Evolutionary conservation across 2,888 invertebrate species (phyloP).

Genomic region (Helicoverpa assulta): DNA sequence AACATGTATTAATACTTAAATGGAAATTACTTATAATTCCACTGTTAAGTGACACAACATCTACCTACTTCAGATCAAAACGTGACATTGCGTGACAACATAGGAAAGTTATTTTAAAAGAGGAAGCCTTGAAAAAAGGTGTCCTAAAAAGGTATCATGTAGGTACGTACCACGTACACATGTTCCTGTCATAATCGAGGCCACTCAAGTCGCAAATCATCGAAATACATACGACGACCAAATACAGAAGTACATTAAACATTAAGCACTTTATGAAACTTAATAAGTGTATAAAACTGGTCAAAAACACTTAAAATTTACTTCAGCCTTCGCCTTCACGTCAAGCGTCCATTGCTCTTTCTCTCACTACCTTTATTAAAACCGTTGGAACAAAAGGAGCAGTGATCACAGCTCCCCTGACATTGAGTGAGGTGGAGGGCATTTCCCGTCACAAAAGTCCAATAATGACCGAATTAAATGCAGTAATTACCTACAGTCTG

Average conservation of each 20-base stretch:
- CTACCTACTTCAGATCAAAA: not conserved
- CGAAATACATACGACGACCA: constrained; percentile 36
- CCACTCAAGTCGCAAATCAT: constrained; percentile 43
- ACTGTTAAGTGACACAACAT: not conserved
- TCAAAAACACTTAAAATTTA: constrained; percentile 20
- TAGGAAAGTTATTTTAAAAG: constrained; percentile 23
- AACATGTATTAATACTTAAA: not conserved
- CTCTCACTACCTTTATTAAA: constrained; percentile 3
- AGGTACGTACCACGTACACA: not conserved
- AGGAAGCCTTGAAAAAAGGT: constrained; percentile 22
- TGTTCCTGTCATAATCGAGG: constrained; percentile 39
- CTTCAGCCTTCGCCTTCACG: not conserved
- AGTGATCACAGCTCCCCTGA: constrained; percentile 6
- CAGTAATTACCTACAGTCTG: constrained; percentile 43
- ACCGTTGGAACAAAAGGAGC: constrained; percentile 3
- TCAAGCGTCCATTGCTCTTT: constrained; percentile 4
- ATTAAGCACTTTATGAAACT: constrained; percentile 20
- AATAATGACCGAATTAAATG: constrained; percentile 53
- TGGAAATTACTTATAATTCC: not conserved
- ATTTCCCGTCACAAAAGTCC: constrained; percentile 39
- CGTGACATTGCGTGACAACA: not conserved
- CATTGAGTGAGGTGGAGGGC: constrained; percentile 19
- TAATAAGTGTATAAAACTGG: constrained; percentile 21
- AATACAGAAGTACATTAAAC: constrained; percentile 45
- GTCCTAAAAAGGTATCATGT: constrained; percentile 27